Base-by-base conservation (phyloP, 2,888 invertebrate genomes). In the Ligdia adustata region DNA sequence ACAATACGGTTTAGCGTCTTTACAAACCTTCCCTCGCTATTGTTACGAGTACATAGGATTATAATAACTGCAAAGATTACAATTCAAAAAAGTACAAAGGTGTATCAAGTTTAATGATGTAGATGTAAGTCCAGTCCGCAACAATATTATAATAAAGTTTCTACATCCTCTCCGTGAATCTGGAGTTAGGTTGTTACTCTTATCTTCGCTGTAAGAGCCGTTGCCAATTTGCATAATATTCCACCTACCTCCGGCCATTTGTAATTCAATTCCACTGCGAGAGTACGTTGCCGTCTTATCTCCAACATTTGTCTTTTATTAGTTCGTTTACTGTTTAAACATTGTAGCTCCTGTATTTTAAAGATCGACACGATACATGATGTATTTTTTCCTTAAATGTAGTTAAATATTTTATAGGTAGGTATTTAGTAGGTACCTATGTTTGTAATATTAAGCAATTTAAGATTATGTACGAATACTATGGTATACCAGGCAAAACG, bases 231-330 rank as follows among this genome's bases (percentile, higher is more conserved):
- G 65, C 78, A 75, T 78, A 76, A 78, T 70, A 71, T 74, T 65
- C 63, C 66, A 72, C 67, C 69, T 67, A 70, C 69, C 64, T 63
- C 60, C 54, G 61, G 55, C 52, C 64, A 75, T 77, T 74, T 75
- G 74, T 74, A 67, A 75, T 78, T 75, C 70, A 76, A 76, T 78
- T 75, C 69, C 59, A 72, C 62, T 64, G 62, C 62, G 63, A 63
- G 60, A 61, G 60, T 66, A 64, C 44, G 53, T 53, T 55, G 28
- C 38, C 15, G 31, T 31, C 31, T 50, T 59, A 55, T 54, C 49
- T 59, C 40, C 9, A 40, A 34, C 47, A 45, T 59, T 54, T 55
- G 57, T 57, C 52, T 57, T 51, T 48, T 51, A 52, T 55, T 66
- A 68, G 68, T 68, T 69, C 66, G 65, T 66, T 42, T 52, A 51